Percentiles rank a stretch among this genome's conserved stretches.
phyloP scores from a whole-genome alignment of 2,888 invertebrate species.

The Baronia brevicornis region DNA sequence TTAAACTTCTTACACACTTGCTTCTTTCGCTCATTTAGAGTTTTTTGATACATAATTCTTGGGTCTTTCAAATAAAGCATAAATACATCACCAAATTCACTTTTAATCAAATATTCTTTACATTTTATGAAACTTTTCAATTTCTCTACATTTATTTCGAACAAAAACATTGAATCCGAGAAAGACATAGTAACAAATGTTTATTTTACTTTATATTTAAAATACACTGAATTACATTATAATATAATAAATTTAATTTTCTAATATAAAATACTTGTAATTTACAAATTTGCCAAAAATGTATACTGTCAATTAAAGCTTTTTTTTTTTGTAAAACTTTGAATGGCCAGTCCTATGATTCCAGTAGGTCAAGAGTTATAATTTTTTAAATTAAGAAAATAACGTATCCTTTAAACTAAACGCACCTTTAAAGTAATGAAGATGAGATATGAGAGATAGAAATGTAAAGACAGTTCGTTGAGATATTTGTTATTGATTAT shows the following conservation, averaged over 20 bases:
- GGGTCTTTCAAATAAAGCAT: conserved; percentile 39
- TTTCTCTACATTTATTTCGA: conserved; percentile 48
- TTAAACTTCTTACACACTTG: conserved; percentile 29
- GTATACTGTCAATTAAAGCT: conserved; percentile 4
- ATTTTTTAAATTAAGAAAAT: too few species aligned
- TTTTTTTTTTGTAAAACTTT: too few species aligned
- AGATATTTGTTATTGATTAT: too few species aligned
- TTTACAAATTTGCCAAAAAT: conserved; percentile 17
- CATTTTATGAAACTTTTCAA: conserved; percentile 35
- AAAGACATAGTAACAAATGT: conserved; percentile 36
- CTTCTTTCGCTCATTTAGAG: conserved; percentile 21
- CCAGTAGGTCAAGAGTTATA: too few species aligned
- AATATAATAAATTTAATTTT: conserved; percentile 13
- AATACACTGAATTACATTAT: conserved; percentile 6
- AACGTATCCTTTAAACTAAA: too few species aligned
- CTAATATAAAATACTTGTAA: conserved; percentile 17
- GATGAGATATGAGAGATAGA: too few species aligned
- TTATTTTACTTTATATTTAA: conserved; percentile 6
- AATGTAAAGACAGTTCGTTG: too few species aligned
- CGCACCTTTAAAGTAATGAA: too few species aligned
- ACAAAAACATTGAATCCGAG: conserved; percentile 56
- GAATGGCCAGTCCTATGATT: too few species aligned
- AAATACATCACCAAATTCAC: conserved; percentile 51
- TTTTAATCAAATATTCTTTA: conserved; percentile 37
- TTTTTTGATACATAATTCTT: conserved; percentile 21